Evolutionary conservation across 2,113 vertebrate species (phyloP).

Genomic region (Cisticola juncidis): DNA sequence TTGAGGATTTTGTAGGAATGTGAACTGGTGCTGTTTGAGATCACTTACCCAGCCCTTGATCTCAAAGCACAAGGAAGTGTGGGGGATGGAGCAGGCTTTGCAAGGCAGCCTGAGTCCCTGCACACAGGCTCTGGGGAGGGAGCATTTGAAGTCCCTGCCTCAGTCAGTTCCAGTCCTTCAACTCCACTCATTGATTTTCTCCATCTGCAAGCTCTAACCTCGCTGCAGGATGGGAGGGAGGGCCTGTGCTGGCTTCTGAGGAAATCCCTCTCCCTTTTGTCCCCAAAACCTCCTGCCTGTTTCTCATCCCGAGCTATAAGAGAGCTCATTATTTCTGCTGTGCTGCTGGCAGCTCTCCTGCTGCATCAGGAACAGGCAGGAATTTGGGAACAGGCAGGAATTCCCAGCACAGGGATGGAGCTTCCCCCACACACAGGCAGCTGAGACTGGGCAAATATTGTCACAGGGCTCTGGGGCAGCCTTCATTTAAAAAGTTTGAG

Average conservation of each 20-base stretch:
- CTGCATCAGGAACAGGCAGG: neutral
- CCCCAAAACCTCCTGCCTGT: neutral
- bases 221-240: neutral
- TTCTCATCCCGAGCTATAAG: neutral
- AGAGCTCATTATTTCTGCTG: neutral
- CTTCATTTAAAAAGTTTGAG: neutral
- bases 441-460: neutral
- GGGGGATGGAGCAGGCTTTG: neutral
- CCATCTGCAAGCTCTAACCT: neutral
- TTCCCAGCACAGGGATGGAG: neutral
- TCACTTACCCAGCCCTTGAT: neutral
- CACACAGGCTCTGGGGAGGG: neutral
- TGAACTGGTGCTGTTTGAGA: neutral
- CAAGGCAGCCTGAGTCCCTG: neutral
- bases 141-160: neutral
- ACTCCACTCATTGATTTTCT: neutral
- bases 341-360: neutral
- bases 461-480: neutral
- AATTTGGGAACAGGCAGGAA: neutral
- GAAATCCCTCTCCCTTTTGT: neutral
- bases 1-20: neutral
- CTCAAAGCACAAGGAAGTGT: neutral
- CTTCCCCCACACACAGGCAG: rapidly evolving
- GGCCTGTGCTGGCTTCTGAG: slow-evolving; percentile 5
- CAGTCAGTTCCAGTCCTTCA: neutral